A percentile compares a stretch with the other conserved stretches of the same genome.
phyloP scores from a whole-genome alignment of 1,140 invertebrate genomes.

The Drosophila subobscura region DNA sequence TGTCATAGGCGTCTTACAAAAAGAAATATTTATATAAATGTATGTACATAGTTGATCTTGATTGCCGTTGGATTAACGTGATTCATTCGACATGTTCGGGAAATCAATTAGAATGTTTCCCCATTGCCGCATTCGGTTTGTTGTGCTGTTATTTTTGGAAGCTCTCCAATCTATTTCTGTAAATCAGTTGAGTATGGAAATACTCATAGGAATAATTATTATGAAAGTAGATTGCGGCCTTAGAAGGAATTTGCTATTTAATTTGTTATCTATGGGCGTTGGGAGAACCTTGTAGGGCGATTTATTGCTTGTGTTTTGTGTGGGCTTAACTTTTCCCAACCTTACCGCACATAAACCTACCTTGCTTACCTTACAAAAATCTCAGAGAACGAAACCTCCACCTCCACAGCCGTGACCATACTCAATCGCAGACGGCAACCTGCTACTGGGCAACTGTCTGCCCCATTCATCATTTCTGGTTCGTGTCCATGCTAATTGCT shows the following conservation, averaged over 20 bases:
- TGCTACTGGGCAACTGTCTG: no score
- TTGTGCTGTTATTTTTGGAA: conserved; percentile 28
- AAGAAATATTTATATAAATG: conserved; percentile 7
- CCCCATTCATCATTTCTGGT: conserved; percentile 35
- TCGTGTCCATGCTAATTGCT: conserved; percentile 55
- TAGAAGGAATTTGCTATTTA: conserved; percentile 24
- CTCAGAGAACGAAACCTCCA: no score
- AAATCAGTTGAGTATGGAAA: neutral
- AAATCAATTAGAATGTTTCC: conserved; percentile 31
- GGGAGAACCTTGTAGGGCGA: conserved; percentile 20
- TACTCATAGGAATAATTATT: conserved; percentile 15
- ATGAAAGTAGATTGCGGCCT: neutral
- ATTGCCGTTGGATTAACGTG: conserved; percentile 42
- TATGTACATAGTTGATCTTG: conserved; percentile 23
- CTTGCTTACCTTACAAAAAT: no score
- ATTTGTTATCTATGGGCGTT: conserved; percentile 13
- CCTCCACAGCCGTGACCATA: no score
- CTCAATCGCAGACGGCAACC: no score
- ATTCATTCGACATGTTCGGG: conserved; percentile 43
- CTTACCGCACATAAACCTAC: neutral
- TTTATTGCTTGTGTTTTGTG: neutral
- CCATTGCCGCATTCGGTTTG: neutral
- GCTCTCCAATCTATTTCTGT: conserved; percentile 27
- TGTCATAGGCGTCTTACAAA: conserved; percentile 44
- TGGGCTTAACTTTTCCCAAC: conserved; percentile 17